Percentiles rank a stretch among this genome's conserved stretches.
phyloP scores from a whole-genome alignment of 2,888 invertebrate genomes.

The Xylota segnis region DNA sequence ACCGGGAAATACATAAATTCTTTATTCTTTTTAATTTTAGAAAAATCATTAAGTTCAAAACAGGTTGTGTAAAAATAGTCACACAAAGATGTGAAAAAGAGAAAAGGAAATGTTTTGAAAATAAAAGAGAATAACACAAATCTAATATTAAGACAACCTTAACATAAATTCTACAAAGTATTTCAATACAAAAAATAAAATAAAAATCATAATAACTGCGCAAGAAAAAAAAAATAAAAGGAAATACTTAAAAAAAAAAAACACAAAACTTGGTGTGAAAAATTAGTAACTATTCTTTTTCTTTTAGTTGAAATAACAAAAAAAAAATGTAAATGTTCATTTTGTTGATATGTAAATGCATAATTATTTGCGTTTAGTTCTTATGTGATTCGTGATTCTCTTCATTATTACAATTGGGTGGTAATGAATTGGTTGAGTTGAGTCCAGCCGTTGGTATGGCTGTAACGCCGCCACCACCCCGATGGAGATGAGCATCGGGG shows the following conservation, averaged over 20 bases:
- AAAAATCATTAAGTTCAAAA: constrained; percentile 10
- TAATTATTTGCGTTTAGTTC: constrained; percentile 63
- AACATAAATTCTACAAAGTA: constrained; percentile 42
- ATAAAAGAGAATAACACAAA: constrained; percentile 31
- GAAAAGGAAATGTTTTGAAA: constrained; percentile 40
- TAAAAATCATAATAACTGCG: constrained; percentile 14
- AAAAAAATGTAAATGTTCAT: constrained; percentile 42
- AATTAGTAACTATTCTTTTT: constrained; percentile 34
- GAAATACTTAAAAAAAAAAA: constrained; percentile 14
- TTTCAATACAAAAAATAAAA: constrained; percentile 27
- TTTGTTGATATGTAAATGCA: constrained; percentile 66
- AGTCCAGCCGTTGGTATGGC: constrained; percentile 70
- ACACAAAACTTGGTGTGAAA: constrained; percentile 37
- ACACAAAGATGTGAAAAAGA: constrained; percentile 27
- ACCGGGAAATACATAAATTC: constrained; percentile 40
- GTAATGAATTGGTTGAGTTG: constrained; percentile 75
- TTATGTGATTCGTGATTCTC: constrained; percentile 77
- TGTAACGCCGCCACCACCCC: constrained; percentile 65
- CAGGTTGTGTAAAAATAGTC: constrained; percentile 29
- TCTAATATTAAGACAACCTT: constrained; percentile 27
- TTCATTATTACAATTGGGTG: constrained; percentile 78
- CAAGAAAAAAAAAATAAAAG: constrained; percentile 13
- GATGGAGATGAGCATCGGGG: constrained; percentile 78
- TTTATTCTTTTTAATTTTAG: constrained; percentile 10
- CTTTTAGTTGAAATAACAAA: constrained; percentile 22